A percentile compares a stretch with the other conserved stretches of the same genome.
phyloP scores from a whole-genome alignment of 2,113 vertebrate genomes.

The Cromileptes altivelis region DNA sequence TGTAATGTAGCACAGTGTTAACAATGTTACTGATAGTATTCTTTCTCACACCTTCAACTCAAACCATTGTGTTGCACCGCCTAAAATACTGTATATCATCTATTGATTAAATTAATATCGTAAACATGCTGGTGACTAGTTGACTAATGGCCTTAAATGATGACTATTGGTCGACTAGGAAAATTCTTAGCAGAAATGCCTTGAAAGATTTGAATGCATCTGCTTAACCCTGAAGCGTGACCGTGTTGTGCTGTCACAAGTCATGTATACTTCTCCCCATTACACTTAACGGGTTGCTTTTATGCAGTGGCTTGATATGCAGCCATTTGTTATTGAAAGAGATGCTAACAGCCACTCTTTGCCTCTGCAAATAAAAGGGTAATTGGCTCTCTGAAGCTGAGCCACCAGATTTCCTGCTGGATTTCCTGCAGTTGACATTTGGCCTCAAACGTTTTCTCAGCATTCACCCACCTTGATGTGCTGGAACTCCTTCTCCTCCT shows the following conservation, averaged over 20 bases:
- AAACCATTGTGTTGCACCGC: too few species aligned
- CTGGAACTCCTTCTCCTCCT: conserved; percentile 15
- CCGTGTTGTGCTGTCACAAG: neutral
- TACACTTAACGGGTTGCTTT: neutral
- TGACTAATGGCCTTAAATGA: too few species aligned
- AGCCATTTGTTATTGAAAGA: neutral
- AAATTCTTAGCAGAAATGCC: too few species aligned
- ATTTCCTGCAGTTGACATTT: neutral
- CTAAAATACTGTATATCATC: too few species aligned
- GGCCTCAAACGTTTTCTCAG: neutral
- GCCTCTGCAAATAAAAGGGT: neutral
- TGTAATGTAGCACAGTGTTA: too few species aligned
- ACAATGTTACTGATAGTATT: too few species aligned
- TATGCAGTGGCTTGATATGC: neutral
- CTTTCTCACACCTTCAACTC: too few species aligned
- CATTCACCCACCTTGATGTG: conserved; percentile 12
- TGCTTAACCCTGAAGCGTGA: too few species aligned
- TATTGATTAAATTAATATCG: too few species aligned
- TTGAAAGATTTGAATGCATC: too few species aligned
- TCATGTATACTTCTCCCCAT: neutral
- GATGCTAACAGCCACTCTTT: neutral
- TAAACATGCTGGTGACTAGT: too few species aligned
- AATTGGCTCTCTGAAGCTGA: neutral
- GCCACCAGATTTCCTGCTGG: neutral
- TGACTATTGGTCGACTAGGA: too few species aligned